Base-by-base conservation (phyloP, 2,888 invertebrate genomes). In the Byasa hedistus region DNA sequence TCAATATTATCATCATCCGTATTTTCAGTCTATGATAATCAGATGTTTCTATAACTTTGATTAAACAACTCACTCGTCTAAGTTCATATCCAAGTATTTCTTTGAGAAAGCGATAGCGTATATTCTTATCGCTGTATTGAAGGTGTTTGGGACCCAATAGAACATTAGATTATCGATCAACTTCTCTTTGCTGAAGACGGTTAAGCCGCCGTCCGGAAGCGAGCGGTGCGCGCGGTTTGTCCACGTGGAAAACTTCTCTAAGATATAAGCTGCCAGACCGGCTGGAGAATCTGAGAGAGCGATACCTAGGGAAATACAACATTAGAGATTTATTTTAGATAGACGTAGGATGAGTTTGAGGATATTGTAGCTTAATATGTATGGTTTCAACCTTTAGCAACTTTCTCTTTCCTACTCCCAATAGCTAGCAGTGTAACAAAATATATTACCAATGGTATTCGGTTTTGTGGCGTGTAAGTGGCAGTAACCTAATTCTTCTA, bases 231-330 rank as follows among this genome's bases (percentile, higher is more conserved):
- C 81, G 4, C 23, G 59, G 0, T 94, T 93, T 0, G 96, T 96
- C 95, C 96, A 96, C 0, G 94, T 93, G 12, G 95, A 94, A 86
- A 97, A 97, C 83, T 97, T 98, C 82, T 98, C 97, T 61, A 98
- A 80, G 66, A 97, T 94, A 74, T 97, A 98, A 0, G 95, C 95
- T 0, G 96, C 95, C 51, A 98, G 87, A 23, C 96, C 97, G 3
- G 94, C 90, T 0, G 98, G 98, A 0, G 96, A 96, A 73, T 96
- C 96, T 22, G 93, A 87, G 44, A 98, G 81, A 0, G 77, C 75
- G 0, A 84, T 79, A 52, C 88, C 88, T 87, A 57, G 7, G 32
- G 32, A 32, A 8, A 32, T 1, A 10, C 32, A 10, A 32, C 10
- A 10, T 32, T 8, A 7, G 10, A 32, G 32, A 32, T 32, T 32